Evolutionary conservation across 2,113 vertebrate genomes (phyloP).

Genomic region (Colinus virginianus): DNA sequence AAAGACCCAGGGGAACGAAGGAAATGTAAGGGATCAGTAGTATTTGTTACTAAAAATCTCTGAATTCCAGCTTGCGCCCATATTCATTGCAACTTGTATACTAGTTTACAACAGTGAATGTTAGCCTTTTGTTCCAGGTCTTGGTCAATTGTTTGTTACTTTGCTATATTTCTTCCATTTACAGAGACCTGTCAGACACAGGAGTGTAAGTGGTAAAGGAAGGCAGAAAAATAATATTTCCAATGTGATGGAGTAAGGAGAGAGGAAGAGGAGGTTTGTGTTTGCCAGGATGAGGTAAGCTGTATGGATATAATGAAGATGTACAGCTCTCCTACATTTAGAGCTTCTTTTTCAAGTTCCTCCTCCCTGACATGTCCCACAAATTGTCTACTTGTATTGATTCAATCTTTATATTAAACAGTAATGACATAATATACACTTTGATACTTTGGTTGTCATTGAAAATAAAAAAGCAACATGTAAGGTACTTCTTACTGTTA

Average conservation of each 20-base stretch:
- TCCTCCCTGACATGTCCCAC: background rate
- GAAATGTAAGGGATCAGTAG: background rate
- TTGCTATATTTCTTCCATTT: background rate
- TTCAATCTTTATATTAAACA: background rate
- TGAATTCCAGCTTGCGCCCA: background rate
- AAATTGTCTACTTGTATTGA: background rate
- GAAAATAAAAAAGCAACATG: background rate
- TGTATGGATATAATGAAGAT: background rate
- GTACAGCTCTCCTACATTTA: background rate
- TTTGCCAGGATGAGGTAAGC: background rate
- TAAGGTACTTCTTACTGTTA: background rate
- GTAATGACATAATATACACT: background rate
- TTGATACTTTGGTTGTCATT: background rate
- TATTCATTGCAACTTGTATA: background rate
- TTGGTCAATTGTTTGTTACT: background rate
- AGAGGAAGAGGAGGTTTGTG: background rate
- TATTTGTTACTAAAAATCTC: background rate
- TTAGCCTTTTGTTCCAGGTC: background rate
- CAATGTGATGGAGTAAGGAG: background rate
- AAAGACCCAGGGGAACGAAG: background rate
- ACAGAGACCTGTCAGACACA: background rate
- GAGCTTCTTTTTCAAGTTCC: background rate
- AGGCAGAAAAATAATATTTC: background rate
- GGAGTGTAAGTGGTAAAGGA: background rate
- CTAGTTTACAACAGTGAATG: background rate